Base-by-base conservation (phyloP, 2,888 invertebrate genomes). In the Lasius fuliginosus region DNA sequence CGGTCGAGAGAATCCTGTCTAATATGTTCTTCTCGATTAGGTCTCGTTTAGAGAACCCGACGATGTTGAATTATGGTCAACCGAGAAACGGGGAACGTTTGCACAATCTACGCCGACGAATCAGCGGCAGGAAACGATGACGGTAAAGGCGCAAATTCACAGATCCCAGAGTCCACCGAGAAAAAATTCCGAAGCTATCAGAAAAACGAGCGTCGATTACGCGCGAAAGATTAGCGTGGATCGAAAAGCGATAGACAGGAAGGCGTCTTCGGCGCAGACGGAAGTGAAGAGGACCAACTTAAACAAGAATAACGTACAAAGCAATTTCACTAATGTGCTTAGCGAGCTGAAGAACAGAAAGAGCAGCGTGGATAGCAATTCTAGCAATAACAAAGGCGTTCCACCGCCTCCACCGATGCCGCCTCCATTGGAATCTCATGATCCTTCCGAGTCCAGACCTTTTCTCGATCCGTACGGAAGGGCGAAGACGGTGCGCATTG, bases 401-500 rank as follows among this genome's bases (percentile, higher is more conserved):
- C 97, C 97, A 0, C 97, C 97, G 0, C 98, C 98, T 0, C 98
- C 98, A 0, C 98, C 98, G 1, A 97, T 98, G 97, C 98, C 98
- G 0, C 98, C 98, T 2, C 98, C 98, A 56, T 95, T 98, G 5
- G 97, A 98, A 91, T 96, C 97, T 69, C 96, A 97, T 81, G 98
- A 98, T 93, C 98, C 98, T 0, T 97, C 97, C 0, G 98, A 98
- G 93, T 96, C 97, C 0, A 95, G 98, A 11, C 98, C 98, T 0
- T 98, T 98, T 93, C 96, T 98, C 90, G 98, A 98, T 94, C 98
- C 98, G 0, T 98, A 98, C 92, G 98, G 99, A 0, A 95, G 99
- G 40, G 99, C 99, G 0, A 98, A 99, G 93, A 99, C 99, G 0
- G 99, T 99, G 0, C 96, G 99, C 46, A 99, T 99, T 79, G 99